Conservation (phyloP, 1,140 invertebrate genomes). For the Bathynomus jamesi region DNA sequence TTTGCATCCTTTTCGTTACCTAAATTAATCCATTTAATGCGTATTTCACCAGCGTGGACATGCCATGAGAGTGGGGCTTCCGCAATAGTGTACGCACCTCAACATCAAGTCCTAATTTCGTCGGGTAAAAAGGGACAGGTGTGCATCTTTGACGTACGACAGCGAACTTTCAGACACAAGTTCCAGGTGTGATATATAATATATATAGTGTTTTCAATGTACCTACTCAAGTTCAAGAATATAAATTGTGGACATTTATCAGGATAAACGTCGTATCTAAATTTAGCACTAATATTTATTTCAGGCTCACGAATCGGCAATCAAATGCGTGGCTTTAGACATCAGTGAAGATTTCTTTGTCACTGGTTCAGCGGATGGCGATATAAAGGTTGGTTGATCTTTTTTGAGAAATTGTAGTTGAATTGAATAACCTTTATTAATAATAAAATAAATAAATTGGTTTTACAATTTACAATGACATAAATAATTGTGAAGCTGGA, state of each 20-base stretch:
- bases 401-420: neutral
- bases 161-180: constrained; percentile 74
- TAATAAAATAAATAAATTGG: neutral
- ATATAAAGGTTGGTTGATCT: constrained; percentile 75
- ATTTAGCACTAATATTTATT: too few species aligned
- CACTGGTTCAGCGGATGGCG: constrained; percentile 92
- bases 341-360: constrained; percentile 93
- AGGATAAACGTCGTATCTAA: too few species aligned
- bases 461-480: neutral
- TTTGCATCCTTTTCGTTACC: too few species aligned
- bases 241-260: too few species aligned
- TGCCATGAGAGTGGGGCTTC: constrained; percentile 38
- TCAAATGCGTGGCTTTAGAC: constrained; percentile 91
- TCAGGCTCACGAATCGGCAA: constrained; percentile 71
- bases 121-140: constrained; percentile 94
- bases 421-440: neutral
- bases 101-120: constrained; percentile 82
- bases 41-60: constrained; percentile 32
- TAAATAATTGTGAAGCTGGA: neutral
- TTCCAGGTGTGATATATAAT: constrained; percentile 67
- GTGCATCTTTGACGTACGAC: constrained; percentile 87
- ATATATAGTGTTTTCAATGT: too few species aligned
- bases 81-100: constrained; percentile 62
- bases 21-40: too few species aligned
- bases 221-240: too few species aligned